phyloP scores from a whole-genome alignment of 2,888 invertebrate species.

The Meloe dianella region DNA sequence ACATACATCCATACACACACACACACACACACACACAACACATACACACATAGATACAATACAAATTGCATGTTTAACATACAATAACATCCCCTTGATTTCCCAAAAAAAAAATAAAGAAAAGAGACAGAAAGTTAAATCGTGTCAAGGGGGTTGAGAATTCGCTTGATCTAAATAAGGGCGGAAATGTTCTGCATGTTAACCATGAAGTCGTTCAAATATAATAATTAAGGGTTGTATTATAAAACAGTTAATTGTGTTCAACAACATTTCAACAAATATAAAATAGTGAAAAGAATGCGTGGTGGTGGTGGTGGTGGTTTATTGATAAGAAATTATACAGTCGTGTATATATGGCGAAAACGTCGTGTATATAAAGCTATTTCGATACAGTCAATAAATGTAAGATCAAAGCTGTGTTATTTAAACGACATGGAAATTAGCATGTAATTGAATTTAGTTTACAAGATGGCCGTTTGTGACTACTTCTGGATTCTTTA shows the following conservation, averaged over 20 bases:
- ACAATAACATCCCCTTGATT: not conserved
- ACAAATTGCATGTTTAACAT: constrained; percentile 7
- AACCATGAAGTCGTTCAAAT: constrained; percentile 14
- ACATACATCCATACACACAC: too few relatives aligned
- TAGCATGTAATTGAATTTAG: constrained; percentile 8
- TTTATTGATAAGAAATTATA: constrained; percentile 4
- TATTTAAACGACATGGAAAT: constrained; percentile 2
- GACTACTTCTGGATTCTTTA: not conserved
- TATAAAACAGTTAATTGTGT: not conserved
- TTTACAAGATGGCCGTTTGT: not conserved
- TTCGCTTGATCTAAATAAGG: constrained; percentile 14
- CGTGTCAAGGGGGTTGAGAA: constrained; percentile 9
- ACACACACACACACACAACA: too few relatives aligned
- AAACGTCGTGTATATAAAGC: not conserved
- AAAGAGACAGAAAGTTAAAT: not conserved
- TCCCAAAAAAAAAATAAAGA: not conserved
- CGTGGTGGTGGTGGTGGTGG: too few relatives aligned
- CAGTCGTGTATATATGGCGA: not conserved
- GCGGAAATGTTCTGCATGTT: constrained; percentile 18
- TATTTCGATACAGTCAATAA: constrained; percentile 6
- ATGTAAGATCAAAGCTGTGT: constrained; percentile 1
- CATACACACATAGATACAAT: not conserved
- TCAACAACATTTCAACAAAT: too few relatives aligned
- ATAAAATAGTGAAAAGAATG: too few relatives aligned
- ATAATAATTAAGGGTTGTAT: constrained; percentile 3